A percentile compares a stretch with the other conserved stretches of the same genome.
Evolutionary conservation across 2,797 vertebrate genomes (phyloP).

Genomic region (Xyrichtys novacula): DNA sequence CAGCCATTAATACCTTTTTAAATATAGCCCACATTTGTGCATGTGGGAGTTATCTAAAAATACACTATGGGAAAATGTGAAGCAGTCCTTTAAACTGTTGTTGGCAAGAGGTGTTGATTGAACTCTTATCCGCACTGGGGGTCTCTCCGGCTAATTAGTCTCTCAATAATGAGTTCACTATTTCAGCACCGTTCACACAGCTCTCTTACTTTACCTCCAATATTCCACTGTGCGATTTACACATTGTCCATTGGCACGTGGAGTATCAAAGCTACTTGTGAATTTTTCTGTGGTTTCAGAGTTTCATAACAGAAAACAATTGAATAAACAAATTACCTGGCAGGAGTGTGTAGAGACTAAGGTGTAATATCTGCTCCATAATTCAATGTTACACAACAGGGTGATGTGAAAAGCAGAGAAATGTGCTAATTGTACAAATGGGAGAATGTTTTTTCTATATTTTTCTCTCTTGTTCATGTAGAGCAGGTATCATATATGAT

Average conservation of each 20-base stretch:
- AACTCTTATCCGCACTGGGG: background rate
- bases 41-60: background rate
- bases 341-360: background rate
- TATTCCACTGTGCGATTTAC: background rate
- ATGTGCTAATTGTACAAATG: conserved; percentile 7
- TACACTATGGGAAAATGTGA: background rate
- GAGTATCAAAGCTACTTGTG: background rate
- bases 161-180: background rate
- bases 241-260: background rate
- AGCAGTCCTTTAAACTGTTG: background rate
- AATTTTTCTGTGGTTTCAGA: background rate
- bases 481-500: background rate
- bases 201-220: background rate
- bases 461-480: background rate
- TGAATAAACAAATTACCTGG: background rate
- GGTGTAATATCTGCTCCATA: background rate
- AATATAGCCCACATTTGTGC: background rate
- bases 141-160: background rate
- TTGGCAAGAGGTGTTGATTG: conserved; percentile 7
- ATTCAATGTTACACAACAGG: too few relatives aligned
- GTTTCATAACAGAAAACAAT: background rate
- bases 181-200: background rate
- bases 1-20: background rate
- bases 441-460: background rate
- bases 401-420: background rate